phyloP scores from a whole-genome alignment of 2,888 invertebrate species.

The Archips crataeganus region DNA sequence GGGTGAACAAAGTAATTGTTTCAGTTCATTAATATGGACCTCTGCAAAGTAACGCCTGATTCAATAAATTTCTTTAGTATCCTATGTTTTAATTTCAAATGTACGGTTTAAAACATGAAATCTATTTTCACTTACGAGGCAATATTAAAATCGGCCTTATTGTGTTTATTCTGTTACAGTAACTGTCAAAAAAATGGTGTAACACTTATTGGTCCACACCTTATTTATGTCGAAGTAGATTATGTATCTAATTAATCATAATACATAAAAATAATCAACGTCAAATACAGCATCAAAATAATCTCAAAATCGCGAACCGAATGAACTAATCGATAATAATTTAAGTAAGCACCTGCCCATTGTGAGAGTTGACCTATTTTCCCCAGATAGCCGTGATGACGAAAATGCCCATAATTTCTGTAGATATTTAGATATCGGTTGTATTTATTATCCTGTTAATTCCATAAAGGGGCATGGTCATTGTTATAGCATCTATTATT shows the following conservation, averaged over 20 bases:
- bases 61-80: no score
- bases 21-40: no score
- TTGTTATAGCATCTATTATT: slow-evolving; percentile 27
- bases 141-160: no score
- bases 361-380: slow-evolving; percentile 6
- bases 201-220: no score
- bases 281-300: neutral
- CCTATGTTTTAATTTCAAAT: no score
- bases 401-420: neutral
- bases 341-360: neutral
- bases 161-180: no score
- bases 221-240: no score
- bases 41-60: no score
- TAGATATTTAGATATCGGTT: neutral
- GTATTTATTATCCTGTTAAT: slow-evolving; percentile 17
- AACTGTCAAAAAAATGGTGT: no score
- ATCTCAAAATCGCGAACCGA: neutral
- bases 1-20: no score
- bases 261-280: neutral
- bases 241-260: neutral
- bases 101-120: no score
- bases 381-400: neutral
- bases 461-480: slow-evolving; percentile 7
- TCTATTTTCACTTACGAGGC: no score
- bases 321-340: neutral